Conservation (phyloP, 2,888 invertebrate genomes). For the Diplazon laetatorius region DNA sequence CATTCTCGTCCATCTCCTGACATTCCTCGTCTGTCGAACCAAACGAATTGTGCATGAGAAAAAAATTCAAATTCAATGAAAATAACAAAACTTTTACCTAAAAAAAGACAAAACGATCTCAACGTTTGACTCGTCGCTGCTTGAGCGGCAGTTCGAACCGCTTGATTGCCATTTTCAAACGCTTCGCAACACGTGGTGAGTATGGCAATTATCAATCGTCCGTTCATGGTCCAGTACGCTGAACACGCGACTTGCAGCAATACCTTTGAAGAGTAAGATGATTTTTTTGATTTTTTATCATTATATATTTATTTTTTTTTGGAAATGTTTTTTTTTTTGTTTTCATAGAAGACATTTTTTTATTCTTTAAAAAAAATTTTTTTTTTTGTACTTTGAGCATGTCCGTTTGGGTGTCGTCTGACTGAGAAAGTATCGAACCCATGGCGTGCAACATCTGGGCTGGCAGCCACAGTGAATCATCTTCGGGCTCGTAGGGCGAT, state of each 20-base stretch:
- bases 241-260: constrained; percentile 94
- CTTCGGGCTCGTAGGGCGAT: constrained; percentile 94
- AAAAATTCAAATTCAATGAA: not conserved
- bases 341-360: too few species aligned
- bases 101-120: constrained; percentile 92
- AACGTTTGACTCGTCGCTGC: constrained; percentile 96
- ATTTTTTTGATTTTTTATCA: not conserved
- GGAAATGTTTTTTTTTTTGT: too few species aligned
- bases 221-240: constrained; percentile 94
- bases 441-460: constrained; percentile 95
- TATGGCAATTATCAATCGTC: constrained; percentile 93
- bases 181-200: constrained; percentile 93
- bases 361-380: too few species aligned
- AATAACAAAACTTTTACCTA: constrained; percentile 84
- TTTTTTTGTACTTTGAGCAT: constrained; percentile 85
- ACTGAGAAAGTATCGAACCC: constrained; percentile 89
- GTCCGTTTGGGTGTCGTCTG: constrained; percentile 93
- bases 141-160: constrained; percentile 92
- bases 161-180: constrained; percentile 90
- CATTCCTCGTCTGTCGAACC: constrained; percentile 88
- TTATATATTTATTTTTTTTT: not conserved
- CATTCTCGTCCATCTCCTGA: constrained; percentile 85
- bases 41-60: not conserved
- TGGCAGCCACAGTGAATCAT: constrained; percentile 96
- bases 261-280: constrained; percentile 83